These are phyloP conservation scores for Halictus rubicundus DNA, from an alignment of 1,140 invertebrate species.

Conservation along the genomic window DNA sequence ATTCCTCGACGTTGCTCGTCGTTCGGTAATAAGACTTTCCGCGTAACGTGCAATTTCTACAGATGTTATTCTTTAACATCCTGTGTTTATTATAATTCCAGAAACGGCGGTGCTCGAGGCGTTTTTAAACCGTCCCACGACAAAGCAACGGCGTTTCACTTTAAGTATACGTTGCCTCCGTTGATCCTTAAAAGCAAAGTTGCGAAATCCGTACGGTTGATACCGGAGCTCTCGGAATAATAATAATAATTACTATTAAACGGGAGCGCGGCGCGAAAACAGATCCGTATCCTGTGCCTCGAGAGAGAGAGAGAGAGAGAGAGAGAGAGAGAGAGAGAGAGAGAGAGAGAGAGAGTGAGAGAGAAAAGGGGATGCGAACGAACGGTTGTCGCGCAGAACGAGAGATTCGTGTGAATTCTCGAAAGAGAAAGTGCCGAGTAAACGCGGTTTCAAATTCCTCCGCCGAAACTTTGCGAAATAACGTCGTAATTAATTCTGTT, in stretches of 20 bases:
- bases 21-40: neutral
- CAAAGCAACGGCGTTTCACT: neutral
- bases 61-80: neutral
- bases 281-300: slow-evolving; percentile 34
- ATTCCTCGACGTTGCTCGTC: neutral
- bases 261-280: slow-evolving; percentile 34
- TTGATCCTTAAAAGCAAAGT: neutral
- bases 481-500: slow-evolving; percentile 1
- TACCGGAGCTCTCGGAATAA: slow-evolving; percentile 33
- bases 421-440: slow-evolving; percentile 19
- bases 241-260: slow-evolving; percentile 55
- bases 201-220: slow-evolving; percentile 51
- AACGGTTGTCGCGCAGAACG: slow-evolving; percentile 17
- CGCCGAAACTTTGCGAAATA: neutral
- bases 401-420: slow-evolving; percentile 19
- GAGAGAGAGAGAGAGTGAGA: too few relatives aligned
- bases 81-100: neutral
- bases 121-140: slow-evolving; percentile 5
- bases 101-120: neutral
- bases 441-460: too few relatives aligned
- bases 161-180: slow-evolving; percentile 4
- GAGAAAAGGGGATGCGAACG: slow-evolving; percentile 31
- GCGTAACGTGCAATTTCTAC: slow-evolving; percentile 1
- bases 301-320: too few relatives aligned
- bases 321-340: too few relatives aligned